A percentile compares a stretch with the other conserved stretches of the same genome.
These are phyloP conservation scores for Tetranychus truncatus DNA, from an alignment of 2,888 invertebrate species.

Conservation along the genomic window DNA sequence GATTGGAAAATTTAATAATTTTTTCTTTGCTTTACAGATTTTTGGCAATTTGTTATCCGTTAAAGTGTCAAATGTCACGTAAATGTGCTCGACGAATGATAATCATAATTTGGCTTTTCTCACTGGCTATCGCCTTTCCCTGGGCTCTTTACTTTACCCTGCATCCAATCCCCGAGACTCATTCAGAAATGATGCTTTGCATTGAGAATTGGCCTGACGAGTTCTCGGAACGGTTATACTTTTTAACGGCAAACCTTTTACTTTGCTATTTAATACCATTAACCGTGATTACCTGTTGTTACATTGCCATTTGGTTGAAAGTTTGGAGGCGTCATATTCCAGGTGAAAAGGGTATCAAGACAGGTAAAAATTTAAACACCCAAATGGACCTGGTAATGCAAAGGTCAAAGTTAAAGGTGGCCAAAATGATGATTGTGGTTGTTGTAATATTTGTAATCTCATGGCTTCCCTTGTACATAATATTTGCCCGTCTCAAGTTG, in stretches of 20 bases:
- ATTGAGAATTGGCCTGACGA: conserved; percentile 27
- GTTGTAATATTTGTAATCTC: conserved; percentile 33
- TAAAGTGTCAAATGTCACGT: conserved; percentile 36
- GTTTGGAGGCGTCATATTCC: conserved; percentile 34
- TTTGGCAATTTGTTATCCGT: conserved; percentile 37
- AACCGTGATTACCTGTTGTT: conserved; percentile 27
- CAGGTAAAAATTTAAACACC: conserved; percentile 13
- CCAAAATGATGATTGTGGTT: conserved; percentile 34
- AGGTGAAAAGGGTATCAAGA: conserved; percentile 30
- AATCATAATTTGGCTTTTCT: conserved; percentile 37
- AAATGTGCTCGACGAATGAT: conserved; percentile 34
- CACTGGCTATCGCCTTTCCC: conserved; percentile 36
- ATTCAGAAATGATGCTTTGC: conserved; percentile 24
- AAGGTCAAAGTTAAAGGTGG: conserved; percentile 27
- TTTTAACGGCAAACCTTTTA: conserved; percentile 26
- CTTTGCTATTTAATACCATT: conserved; percentile 28
- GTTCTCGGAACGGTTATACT: conserved; percentile 24
- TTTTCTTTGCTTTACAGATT: conserved; percentile 21
- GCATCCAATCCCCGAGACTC: neutral
- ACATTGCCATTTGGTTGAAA: conserved; percentile 30
- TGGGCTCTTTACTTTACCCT: conserved; percentile 38
- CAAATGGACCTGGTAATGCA: conserved; percentile 23
- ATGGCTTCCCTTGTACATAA: conserved; percentile 33
- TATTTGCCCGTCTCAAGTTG: conserved; percentile 30
- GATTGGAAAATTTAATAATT: neutral